phyloP scores from a whole-genome alignment of 2,797 vertebrate genomes.

The Characodon lateralis region DNA sequence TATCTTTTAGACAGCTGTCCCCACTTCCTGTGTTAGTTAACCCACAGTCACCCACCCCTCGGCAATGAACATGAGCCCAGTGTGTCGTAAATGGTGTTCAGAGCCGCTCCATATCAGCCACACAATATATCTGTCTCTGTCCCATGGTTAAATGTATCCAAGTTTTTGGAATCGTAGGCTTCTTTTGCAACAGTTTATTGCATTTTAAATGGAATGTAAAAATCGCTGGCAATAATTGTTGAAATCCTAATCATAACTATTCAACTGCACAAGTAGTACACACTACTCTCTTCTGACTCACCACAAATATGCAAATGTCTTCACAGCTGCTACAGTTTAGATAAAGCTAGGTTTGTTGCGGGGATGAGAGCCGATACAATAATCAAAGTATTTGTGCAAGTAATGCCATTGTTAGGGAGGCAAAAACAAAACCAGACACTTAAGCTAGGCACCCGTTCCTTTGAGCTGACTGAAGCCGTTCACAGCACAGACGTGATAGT shows the following conservation, averaged over 20 bases:
- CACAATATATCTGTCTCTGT: background rate
- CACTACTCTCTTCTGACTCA: constrained; percentile 60
- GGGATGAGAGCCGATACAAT: constrained; percentile 51
- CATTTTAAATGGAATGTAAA: constrained; percentile 42
- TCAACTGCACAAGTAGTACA: constrained; percentile 63
- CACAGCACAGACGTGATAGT: constrained; percentile 66
- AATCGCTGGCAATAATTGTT: constrained; percentile 31
- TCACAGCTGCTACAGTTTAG: constrained; percentile 71
- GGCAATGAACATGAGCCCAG: constrained; percentile 32
- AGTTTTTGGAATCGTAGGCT: constrained; percentile 7
- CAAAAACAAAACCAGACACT: constrained; percentile 67
- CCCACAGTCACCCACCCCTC: constrained; percentile 56
- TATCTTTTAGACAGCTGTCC: constrained; percentile 69
- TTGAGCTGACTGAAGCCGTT: constrained; percentile 62
- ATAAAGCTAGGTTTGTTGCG: constrained; percentile 70
- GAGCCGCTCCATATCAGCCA: constrained; percentile 7
- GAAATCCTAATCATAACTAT: constrained; percentile 28
- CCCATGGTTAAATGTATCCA: background rate
- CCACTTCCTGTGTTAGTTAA: constrained; percentile 77
- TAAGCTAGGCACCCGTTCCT: constrained; percentile 64
- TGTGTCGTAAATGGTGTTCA: constrained; percentile 15
- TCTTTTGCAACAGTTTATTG: constrained; percentile 16
- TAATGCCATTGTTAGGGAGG: constrained; percentile 64
- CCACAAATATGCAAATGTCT: constrained; percentile 66
- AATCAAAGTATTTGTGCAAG: constrained; percentile 73